Percentiles rank a stretch among this genome's conserved stretches.
These are phyloP conservation scores for Hedychridium roseum DNA, from an alignment of 2,888 invertebrate species.

Conservation along the genomic window DNA sequence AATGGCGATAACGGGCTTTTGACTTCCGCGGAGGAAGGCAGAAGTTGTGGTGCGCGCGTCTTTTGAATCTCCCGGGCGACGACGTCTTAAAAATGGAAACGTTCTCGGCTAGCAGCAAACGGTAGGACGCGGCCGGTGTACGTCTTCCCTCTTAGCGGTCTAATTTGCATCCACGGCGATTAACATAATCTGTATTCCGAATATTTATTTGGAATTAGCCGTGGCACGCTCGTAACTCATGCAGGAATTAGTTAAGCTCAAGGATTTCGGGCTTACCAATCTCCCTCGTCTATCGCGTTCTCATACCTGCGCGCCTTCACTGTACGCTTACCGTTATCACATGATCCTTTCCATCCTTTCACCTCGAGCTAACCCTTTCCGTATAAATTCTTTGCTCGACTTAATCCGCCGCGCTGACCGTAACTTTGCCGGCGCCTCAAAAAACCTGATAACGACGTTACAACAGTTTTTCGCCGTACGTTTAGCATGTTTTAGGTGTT, in stretches of 20 bases:
- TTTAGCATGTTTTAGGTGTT: too few relatives aligned
- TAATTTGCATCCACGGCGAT: conserved; percentile 61
- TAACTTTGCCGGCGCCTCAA: too few relatives aligned
- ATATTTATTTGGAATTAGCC: conserved; percentile 64
- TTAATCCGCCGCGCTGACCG: too few relatives aligned
- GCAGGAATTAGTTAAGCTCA: conserved; percentile 61
- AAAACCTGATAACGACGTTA: too few relatives aligned
- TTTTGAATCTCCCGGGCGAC: too few relatives aligned
- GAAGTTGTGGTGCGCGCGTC: too few relatives aligned
- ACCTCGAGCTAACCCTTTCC: conserved; percentile 12
- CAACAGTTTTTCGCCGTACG: too few relatives aligned
- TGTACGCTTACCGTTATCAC: conserved; percentile 42
- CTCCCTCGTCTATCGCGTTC: conserved; percentile 37
- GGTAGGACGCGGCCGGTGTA: conserved; percentile 12
- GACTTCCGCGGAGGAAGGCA: background rate
- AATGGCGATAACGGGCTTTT: background rate
- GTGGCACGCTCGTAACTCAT: conserved; percentile 58
- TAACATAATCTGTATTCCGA: conserved; percentile 63
- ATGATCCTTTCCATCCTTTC: conserved; percentile 30
- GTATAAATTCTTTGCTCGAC: background rate
- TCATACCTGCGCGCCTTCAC: too few relatives aligned
- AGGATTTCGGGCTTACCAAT: conserved; percentile 58
- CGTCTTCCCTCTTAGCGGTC: conserved; percentile 42
- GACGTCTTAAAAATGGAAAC: conserved; percentile 1
- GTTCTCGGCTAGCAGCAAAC: background rate